Evolutionary conservation across 1,140 invertebrate genomes (phyloP).

Genomic region (Lepidotrigona ventralis): DNA sequence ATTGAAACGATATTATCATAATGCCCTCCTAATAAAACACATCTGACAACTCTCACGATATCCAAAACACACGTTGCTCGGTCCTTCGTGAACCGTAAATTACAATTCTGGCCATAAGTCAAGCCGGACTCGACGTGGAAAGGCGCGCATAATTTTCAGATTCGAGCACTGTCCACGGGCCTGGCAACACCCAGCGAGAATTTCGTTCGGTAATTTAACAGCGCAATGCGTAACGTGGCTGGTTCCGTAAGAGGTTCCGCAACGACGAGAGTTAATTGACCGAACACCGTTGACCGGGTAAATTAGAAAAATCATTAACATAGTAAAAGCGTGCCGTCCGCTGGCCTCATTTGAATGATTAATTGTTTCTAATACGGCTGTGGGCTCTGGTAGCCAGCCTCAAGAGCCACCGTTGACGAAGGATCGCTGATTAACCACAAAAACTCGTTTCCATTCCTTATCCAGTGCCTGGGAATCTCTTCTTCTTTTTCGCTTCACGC

Average conservation of each 20-base stretch:
- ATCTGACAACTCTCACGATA: not conserved
- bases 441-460: constrained; percentile 54
- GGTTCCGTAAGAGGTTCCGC: not conserved
- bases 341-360: constrained; percentile 62
- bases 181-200: not conserved
- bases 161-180: not conserved
- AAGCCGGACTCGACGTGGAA: not conserved
- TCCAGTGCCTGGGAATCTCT: not conserved
- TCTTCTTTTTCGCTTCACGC: not conserved
- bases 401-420: not conserved
- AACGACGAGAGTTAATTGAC: constrained; percentile 18
- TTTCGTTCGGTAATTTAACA: not conserved
- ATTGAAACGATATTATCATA: constrained; percentile 28
- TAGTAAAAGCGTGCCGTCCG: constrained; percentile 19
- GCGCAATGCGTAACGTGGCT: constrained; percentile 14
- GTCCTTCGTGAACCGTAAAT: constrained; percentile 1
- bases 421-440: constrained; percentile 44
- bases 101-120: constrained; percentile 24
- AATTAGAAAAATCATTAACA: constrained; percentile 57
- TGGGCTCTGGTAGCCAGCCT: constrained; percentile 19
- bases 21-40: constrained; percentile 29
- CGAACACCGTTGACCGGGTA: constrained; percentile 20
- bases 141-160: constrained; percentile 29
- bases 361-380: constrained; percentile 62
- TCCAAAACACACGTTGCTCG: not conserved